Conservation (phyloP, 2,113 vertebrate species). For the Sapajus apella region DNA sequence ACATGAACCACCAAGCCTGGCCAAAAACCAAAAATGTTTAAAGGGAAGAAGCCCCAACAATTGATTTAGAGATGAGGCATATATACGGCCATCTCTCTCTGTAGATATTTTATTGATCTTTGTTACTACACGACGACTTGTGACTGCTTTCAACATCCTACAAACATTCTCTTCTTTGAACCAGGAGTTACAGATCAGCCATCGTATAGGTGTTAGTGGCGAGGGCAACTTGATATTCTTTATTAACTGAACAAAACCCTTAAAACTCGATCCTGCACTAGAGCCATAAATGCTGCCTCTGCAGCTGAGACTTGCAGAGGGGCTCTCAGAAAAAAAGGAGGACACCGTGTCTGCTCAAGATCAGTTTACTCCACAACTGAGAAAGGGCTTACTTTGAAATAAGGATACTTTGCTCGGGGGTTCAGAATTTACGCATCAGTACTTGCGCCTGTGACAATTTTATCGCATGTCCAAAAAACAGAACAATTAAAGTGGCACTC, state of each 20-base stretch:
- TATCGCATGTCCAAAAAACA: slow-evolving; percentile 8
- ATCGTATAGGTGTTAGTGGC: not conserved
- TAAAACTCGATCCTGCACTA: slow-evolving; percentile 38
- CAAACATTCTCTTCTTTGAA: not conserved
- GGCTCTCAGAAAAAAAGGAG: slow-evolving; percentile 20
- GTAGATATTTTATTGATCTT: not conserved
- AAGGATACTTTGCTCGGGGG: not conserved
- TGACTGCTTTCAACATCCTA: not conserved
- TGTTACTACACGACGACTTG: not conserved
- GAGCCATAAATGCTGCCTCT: not conserved
- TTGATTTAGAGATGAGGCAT: not conserved
- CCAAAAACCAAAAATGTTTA: not conserved
- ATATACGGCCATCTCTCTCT: not conserved
- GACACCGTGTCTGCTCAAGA: not conserved
- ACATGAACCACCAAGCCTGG: no score
- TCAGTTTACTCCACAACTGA: slow-evolving; percentile 37
- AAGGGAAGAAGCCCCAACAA: not conserved
- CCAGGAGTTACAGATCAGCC: not conserved
- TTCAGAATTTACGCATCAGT: slow-evolving; percentile 36
- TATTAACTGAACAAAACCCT: slow-evolving; percentile 55
- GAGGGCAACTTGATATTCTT: slow-evolving; percentile 60
- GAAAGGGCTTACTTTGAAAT: slow-evolving; percentile 47
- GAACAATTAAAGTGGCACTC: not conserved
- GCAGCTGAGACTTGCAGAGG: not conserved
- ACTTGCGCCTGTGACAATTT: slow-evolving; percentile 21